Conservation (phyloP, 2,888 invertebrate species). For the Ormia ochracea region DNA sequence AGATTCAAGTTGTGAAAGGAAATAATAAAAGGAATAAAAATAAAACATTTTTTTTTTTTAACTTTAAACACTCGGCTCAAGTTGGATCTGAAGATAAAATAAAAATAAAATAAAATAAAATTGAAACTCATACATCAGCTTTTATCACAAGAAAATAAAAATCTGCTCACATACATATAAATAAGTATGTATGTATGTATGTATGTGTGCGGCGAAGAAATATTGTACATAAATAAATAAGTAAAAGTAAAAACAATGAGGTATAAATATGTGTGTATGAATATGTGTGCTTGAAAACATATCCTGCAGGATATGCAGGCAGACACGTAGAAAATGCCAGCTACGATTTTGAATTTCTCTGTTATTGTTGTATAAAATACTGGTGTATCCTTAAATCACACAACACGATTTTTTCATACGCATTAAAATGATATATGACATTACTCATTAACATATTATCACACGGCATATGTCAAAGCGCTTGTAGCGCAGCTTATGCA, state of each 20-base stretch:
- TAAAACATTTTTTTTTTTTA: slow-evolving; percentile 25
- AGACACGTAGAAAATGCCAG: slow-evolving; percentile 68
- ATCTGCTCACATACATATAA: slow-evolving; percentile 19
- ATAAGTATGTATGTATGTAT: not conserved
- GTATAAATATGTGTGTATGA: too few species aligned
- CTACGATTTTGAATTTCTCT: not conserved
- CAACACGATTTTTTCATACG: slow-evolving; percentile 54
- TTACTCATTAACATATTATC: slow-evolving; percentile 75
- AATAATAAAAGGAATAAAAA: slow-evolving; percentile 14
- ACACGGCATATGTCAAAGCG: slow-evolving; percentile 72
- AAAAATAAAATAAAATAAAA: slow-evolving; percentile 44
- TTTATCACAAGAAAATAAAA: slow-evolving; percentile 71
- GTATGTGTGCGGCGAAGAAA: too few species aligned
- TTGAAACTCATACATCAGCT: slow-evolving; percentile 66
- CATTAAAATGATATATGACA: slow-evolving; percentile 73
- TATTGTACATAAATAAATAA: slow-evolving; percentile 1
- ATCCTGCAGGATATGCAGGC: slow-evolving; percentile 73
- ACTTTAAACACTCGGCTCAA: slow-evolving; percentile 35
- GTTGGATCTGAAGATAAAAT: slow-evolving; percentile 19
- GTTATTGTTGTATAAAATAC: not conserved
- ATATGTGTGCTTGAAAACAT: slow-evolving; percentile 60
- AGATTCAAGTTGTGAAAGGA: slow-evolving; percentile 66
- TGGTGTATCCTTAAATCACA: slow-evolving; percentile 27
- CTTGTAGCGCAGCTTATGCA: not conserved
- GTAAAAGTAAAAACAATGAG: slow-evolving; percentile 53